Evolutionary conservation across 2,113 vertebrate genomes (phyloP).

Genomic region (Pelobates fuscus): DNA sequence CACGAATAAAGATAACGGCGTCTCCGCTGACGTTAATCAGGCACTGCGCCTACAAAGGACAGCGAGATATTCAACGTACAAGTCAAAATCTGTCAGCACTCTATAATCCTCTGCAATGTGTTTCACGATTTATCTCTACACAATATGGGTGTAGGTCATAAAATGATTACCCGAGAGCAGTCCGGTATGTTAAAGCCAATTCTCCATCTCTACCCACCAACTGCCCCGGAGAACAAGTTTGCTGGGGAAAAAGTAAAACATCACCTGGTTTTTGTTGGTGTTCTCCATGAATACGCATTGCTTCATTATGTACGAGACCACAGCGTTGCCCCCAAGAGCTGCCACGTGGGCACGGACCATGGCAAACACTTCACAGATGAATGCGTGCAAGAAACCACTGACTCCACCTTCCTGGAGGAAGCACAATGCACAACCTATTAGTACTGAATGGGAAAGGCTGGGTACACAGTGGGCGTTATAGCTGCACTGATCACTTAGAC

Average conservation of each 20-base stretch:
- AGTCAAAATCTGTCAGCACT: no score
- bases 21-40: slow-evolving; percentile 97
- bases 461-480: background rate
- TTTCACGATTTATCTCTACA: no score
- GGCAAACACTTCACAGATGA: slow-evolving; percentile 95
- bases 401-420: slow-evolving; percentile 87
- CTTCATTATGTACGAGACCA: slow-evolving; percentile 98
- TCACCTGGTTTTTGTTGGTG: slow-evolving; percentile 97
- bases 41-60: slow-evolving; percentile 84
- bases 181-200: no score
- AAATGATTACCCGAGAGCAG: no score
- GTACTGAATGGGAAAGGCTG: background rate
- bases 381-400: slow-evolving; percentile 94
- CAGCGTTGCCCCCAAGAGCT: slow-evolving; percentile 92
- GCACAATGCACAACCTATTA: background rate
- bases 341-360: slow-evolving; percentile 97
- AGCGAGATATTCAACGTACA: background rate
- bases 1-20: slow-evolving; percentile 86
- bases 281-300: slow-evolving; percentile 99
- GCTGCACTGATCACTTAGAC: background rate
- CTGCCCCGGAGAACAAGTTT: no score
- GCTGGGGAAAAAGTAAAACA: background rate
- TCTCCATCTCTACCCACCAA: no score
- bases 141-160: no score
- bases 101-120: no score